Conservation (phyloP, 2,113 vertebrate species). For the Grammomys dolichurus region DNA sequence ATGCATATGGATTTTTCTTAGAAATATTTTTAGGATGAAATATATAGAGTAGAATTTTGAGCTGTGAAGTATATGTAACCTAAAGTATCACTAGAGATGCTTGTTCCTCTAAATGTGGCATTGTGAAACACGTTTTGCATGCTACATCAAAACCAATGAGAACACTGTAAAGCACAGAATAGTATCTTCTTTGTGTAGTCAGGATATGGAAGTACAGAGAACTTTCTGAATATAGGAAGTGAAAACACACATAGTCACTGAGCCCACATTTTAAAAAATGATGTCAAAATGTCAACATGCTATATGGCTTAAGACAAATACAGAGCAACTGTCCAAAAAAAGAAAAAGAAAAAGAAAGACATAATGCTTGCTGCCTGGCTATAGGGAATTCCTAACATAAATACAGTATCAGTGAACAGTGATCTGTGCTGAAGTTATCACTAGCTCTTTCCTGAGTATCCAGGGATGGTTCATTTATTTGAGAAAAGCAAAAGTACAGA, state of each 20-base stretch:
- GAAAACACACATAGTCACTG: background rate
- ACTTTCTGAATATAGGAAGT: background rate
- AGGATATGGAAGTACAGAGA: background rate
- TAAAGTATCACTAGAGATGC: background rate
- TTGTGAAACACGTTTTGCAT: background rate
- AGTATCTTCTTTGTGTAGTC: background rate
- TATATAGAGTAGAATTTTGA: background rate
- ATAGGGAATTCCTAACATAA: background rate
- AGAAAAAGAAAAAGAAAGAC: no score
- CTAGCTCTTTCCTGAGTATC: background rate
- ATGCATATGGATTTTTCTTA: background rate
- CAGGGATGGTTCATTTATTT: background rate
- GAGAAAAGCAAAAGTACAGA: slow-evolving; percentile 26
- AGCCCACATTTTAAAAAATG: slow-evolving; percentile 8
- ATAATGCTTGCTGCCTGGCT: background rate
- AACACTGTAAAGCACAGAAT: background rate
- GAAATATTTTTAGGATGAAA: background rate
- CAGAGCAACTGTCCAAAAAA: background rate
- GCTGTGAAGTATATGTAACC: background rate
- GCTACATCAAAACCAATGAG: background rate
- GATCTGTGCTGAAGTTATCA: background rate
- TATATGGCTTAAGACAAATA: background rate
- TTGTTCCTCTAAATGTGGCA: background rate
- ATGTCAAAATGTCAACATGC: background rate
- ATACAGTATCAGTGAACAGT: background rate